Conservation (phyloP, 2,888 invertebrate genomes). For the Poecilus cupreus region DNA sequence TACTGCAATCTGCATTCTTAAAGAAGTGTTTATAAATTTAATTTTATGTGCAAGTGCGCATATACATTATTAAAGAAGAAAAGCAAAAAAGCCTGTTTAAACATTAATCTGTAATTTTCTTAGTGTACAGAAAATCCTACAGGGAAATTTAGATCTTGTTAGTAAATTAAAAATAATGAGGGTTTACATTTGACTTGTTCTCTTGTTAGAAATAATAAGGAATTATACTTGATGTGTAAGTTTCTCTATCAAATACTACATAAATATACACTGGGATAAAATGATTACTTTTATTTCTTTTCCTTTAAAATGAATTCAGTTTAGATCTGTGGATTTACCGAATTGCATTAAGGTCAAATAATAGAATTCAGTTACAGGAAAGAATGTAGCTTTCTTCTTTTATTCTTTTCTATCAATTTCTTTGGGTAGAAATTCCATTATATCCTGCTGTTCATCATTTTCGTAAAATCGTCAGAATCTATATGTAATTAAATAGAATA, state of each 20-base stretch:
- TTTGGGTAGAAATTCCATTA: neutral
- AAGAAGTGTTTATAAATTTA: too few relatives aligned
- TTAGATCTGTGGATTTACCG: neutral
- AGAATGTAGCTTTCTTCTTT: neutral
- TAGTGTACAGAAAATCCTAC: neutral
- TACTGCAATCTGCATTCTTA: too few relatives aligned
- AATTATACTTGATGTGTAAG: neutral
- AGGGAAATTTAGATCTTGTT: slow-evolving; percentile 8
- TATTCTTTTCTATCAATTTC: slow-evolving; percentile 7
- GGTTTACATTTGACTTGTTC: neutral
- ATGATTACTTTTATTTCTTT: neutral
- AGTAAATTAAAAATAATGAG: neutral
- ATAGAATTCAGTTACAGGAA: slow-evolving; percentile 10
- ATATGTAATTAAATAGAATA: neutral
- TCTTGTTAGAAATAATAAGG: neutral
- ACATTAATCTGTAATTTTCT: neutral
- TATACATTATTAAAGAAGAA: too few relatives aligned
- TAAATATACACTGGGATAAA: neutral
- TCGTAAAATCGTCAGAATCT: neutral
- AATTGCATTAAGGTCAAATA: slow-evolving; percentile 18
- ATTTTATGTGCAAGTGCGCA: too few relatives aligned
- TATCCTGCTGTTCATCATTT: neutral
- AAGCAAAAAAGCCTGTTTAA: too few relatives aligned
- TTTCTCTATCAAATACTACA: neutral
- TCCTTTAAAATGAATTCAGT: neutral